Base-by-base conservation (phyloP, 2,888 invertebrate species). In the Mesorhabditis spiculigera region DNA sequence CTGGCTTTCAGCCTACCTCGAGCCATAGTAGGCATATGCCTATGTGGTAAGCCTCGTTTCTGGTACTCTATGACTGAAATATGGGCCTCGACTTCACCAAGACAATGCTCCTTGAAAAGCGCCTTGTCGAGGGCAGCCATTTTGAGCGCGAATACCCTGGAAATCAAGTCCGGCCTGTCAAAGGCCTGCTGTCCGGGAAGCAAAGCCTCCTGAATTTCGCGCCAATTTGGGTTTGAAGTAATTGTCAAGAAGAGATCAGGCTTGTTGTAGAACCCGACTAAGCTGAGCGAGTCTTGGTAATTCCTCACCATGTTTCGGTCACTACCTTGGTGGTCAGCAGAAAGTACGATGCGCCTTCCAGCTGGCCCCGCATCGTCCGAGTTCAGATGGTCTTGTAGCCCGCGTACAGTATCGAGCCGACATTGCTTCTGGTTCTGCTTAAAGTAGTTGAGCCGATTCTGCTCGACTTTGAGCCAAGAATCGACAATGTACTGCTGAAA, bases 191-290 rank as follows among this genome's bases (percentile, higher is more conserved):
- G 77, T 5, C 73, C 74, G 0, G 70, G 62, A 13, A 43, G 42
- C 0, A 86, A 72, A 43, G 74, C 71, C 42, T 73, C 70, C 28
- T 44, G 16, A 28, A 86, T 84, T 71, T 86, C 85, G n/a, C n/a
- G 43, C 85, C 85, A 86, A 28, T n/a, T 72, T 74, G 85, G 81
- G 70, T 84, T 86, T 77, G 68, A 87, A 69, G 79, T 88, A 84
- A 75, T 77, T 71, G 80, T 86, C 71, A 76, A 74, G 68, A 85
- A 86, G n/a, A 78, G 66, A 71, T 81, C 79, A 2, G 83, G 84
- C 28, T 76, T 74, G 28, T 82, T 81, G 70, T 69, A 83, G 8
- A 68, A 42, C 4, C 79, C 68, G 5, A 83, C 81, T 58, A 81
- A 76, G 8, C 78, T 64, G 77, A 85, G 81, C 4, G 81, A 82